phyloP scores from a whole-genome alignment of 2,888 invertebrate species.

The Silvanus unidentatus region DNA sequence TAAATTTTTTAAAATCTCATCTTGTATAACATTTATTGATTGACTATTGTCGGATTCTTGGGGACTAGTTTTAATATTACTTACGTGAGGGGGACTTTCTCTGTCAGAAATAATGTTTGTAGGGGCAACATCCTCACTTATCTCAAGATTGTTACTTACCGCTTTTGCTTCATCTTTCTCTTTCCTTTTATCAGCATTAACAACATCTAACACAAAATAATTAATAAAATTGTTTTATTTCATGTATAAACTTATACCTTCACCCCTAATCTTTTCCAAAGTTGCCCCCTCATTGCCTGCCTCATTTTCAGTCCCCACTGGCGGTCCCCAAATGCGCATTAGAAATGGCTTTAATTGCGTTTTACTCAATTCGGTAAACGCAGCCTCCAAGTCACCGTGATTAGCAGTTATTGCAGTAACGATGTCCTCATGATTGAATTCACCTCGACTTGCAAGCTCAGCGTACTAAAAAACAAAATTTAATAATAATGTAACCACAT shows the following conservation, averaged over 20 bases:
- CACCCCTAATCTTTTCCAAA: slow-evolving; percentile 34
- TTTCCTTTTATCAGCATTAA: slow-evolving; percentile 16
- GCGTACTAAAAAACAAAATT: slow-evolving; percentile 48
- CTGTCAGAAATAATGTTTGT: slow-evolving; percentile 12
- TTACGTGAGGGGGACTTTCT: slow-evolving; percentile 22
- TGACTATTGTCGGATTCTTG: slow-evolving; percentile 12
- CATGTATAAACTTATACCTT: slow-evolving; percentile 34
- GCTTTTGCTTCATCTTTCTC: slow-evolving; percentile 36
- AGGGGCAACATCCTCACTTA: slow-evolving; percentile 8
- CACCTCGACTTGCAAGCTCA: slow-evolving; percentile 59
- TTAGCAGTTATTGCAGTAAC: slow-evolving; percentile 64
- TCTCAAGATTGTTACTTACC: slow-evolving; percentile 37
- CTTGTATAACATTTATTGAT: slow-evolving; percentile 25
- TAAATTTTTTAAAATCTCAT: slow-evolving; percentile 31
- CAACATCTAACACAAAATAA: slow-evolving; percentile 12
- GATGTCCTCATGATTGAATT: slow-evolving; percentile 66
- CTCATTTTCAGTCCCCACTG: slow-evolving; percentile 65
- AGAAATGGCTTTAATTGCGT: slow-evolving; percentile 72
- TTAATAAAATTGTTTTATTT: background rate
- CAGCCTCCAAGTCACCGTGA: slow-evolving; percentile 66
- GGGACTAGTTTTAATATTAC: slow-evolving; percentile 16
- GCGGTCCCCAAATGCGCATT: slow-evolving; percentile 75
- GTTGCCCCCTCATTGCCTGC: slow-evolving; percentile 46
- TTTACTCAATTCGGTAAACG: slow-evolving; percentile 65
- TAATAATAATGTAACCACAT: slow-evolving; percentile 4